Evolutionary conservation across 2,113 vertebrate species (phyloP).

Genomic region (Bubo scandiacus): DNA sequence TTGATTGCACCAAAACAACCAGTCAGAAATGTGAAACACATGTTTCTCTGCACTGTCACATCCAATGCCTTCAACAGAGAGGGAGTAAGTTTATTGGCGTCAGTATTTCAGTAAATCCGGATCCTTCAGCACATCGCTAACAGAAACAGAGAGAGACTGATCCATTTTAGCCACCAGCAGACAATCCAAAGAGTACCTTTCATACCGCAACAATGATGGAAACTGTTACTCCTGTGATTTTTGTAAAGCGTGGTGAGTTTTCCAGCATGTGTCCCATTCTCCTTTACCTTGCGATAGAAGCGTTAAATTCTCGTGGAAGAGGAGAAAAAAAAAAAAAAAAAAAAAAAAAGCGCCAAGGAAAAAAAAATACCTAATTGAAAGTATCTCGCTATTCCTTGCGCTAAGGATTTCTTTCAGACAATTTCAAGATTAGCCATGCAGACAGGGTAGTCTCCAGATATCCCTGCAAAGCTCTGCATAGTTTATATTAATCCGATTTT

Average conservation of each 20-base stretch:
- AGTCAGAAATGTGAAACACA: slow-evolving; percentile 68
- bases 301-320: neutral
- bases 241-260: neutral
- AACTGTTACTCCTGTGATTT: slow-evolving; percentile 26
- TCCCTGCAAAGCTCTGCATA: slow-evolving; percentile 33
- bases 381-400: slow-evolving; percentile 21
- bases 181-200: slow-evolving; percentile 49
- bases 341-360: neutral
- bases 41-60: slow-evolving; percentile 61
- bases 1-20: slow-evolving; percentile 66
- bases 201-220: slow-evolving; percentile 41
- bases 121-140: slow-evolving; percentile 36
- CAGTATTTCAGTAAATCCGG: slow-evolving; percentile 36
- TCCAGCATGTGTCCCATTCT: slow-evolving; percentile 8
- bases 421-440: slow-evolving; percentile 60
- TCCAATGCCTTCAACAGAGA: slow-evolving; percentile 31
- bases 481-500: slow-evolving; percentile 64
- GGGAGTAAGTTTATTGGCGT: slow-evolving; percentile 43
- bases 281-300: neutral
- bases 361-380: slow-evolving; percentile 18
- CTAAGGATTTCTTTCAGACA: slow-evolving; percentile 53
- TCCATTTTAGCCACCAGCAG: slow-evolving; percentile 53
- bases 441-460: slow-evolving; percentile 56
- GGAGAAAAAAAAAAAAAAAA: neutral
- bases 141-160: slow-evolving; percentile 8